These are phyloP conservation scores for Linnaemya vulpina DNA, from an alignment of 2,888 invertebrate genomes.

Conservation along the genomic window DNA sequence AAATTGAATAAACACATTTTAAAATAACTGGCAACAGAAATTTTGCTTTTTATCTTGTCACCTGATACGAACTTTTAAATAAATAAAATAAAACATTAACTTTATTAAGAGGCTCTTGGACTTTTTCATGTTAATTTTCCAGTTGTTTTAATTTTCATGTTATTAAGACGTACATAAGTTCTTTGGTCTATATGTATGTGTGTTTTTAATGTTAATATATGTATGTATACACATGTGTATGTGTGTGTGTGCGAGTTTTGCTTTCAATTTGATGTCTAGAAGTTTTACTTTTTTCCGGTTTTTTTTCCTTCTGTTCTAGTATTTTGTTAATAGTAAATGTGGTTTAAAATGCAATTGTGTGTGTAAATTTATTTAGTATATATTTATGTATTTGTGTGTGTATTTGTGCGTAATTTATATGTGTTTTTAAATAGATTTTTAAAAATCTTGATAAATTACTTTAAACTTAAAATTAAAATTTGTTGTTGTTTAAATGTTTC, in stretches of 20 bases:
- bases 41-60: too few species aligned
- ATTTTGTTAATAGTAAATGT: constrained; percentile 24
- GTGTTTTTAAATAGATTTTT: neutral
- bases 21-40: too few species aligned
- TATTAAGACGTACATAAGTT: constrained; percentile 40
- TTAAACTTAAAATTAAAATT: constrained; percentile 34
- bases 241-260: neutral
- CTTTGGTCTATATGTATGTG: constrained; percentile 16
- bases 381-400: neutral
- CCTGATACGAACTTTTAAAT: too few species aligned
- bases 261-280: constrained; percentile 44
- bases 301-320: too few species aligned
- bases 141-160: constrained; percentile 37
- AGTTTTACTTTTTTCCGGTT: constrained; percentile 17
- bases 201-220: constrained; percentile 19
- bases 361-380: neutral
- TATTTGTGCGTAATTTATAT: neutral
- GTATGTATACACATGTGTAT: neutral
- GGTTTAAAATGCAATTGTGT: constrained; percentile 15
- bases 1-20: too few species aligned
- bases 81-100: neutral
- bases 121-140: constrained; percentile 34
- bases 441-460: constrained; percentile 15
- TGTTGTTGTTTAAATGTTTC: constrained; percentile 19
- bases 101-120: constrained; percentile 50